Base-by-base conservation (phyloP, 2,888 invertebrate species). In the Hirtodrosophila confusa region DNA sequence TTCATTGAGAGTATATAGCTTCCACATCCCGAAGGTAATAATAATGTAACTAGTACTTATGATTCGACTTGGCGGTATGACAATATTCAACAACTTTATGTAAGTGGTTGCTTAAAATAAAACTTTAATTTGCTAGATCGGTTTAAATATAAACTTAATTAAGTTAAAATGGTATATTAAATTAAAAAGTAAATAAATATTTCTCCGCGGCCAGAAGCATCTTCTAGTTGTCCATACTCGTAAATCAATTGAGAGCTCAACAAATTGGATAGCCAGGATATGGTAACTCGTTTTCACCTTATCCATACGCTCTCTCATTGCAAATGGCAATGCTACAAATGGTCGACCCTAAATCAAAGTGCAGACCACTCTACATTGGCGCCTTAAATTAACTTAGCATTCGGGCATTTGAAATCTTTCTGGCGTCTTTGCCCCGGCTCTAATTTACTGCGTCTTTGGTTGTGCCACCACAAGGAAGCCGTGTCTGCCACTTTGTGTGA, bases 301-400 rank as follows among this genome's bases (percentile, higher is more conserved):
- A 48, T 72, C 53, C 40, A 45, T 62, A 37, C 23, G 7, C 11
- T 17, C 58, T 43, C 2, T 5, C 27, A 5, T 9, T 5, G n/a
- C n/a, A 7, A 36, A 47, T 43, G 35, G 24, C 43, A 31, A 11
- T 6, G n/a, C n/a, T 39, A 68, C 67, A 69, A 72, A 65, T 73
- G 69, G 76, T 53, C 41, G 54, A 44, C 45, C 47, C 66, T 78
- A 80, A 80, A 80, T 78, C 73, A 78, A 64, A 50, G 60, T 27
- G 48, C 47, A 61, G 69, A 71, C 74, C 74, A 69, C 56, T 69
- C 62, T 67, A 53, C 64, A 67, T 62, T 69, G 71, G 67, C 71
- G 76, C 64, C 78, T 73, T 71, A 82, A 80, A 84, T 82, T 74
- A 78, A 78, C 76, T 76, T 65, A 56, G 65, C 55, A 65, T 71